These are phyloP conservation scores for Coptodon rendalli DNA, from an alignment of 2,113 vertebrate genomes.

Conservation along the genomic window DNA sequence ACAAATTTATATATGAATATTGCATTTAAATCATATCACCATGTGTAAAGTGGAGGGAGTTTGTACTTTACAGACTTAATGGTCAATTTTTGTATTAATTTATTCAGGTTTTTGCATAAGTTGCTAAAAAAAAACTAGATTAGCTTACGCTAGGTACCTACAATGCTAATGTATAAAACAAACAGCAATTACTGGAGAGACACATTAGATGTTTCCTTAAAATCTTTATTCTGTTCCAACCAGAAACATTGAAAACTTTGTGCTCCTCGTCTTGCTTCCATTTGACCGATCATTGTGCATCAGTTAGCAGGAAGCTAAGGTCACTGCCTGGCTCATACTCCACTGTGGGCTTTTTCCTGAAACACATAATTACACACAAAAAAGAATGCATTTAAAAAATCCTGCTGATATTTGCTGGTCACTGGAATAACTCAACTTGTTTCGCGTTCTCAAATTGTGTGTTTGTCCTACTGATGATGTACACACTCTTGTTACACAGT, in stretches of 20 bases:
- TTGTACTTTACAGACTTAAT: neutral
- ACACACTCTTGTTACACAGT: neutral
- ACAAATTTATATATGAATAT: neutral
- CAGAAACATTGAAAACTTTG: neutral
- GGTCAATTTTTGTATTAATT: neutral
- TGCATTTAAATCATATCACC: neutral
- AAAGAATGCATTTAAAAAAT: neutral
- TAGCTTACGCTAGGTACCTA: neutral
- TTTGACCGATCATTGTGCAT: conserved; percentile 15
- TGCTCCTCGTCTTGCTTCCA: neutral
- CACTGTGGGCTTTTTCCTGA: conserved; percentile 69
- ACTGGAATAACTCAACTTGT: neutral
- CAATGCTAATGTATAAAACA: neutral
- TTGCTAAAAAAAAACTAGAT: neutral
- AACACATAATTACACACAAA: conserved; percentile 13
- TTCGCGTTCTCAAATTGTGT: neutral
- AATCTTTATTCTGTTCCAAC: neutral
- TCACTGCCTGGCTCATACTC: conserved; percentile 79
- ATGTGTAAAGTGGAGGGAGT: neutral
- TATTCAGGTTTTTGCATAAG: neutral
- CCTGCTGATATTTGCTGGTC: too few species aligned
- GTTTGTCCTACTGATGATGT: neutral
- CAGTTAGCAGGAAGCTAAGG: conserved; percentile 78
- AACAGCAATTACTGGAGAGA: neutral
- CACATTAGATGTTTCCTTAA: neutral